phyloP scores from a whole-genome alignment of 2,113 vertebrate genomes.

The Climacteris rufus region DNA sequence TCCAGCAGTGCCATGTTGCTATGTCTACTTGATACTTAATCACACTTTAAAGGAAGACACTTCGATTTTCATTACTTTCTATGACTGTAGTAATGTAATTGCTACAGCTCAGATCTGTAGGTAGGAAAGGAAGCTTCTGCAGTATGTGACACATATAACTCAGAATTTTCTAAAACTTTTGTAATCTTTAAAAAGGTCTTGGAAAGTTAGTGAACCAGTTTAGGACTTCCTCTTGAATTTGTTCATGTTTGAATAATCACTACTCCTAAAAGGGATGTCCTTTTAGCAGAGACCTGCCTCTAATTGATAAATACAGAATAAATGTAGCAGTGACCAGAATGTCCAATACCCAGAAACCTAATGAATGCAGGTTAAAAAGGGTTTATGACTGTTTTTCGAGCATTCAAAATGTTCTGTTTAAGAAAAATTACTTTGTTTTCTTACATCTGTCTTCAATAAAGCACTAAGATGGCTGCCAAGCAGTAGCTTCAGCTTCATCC shows the following conservation, averaged over 20 bases:
- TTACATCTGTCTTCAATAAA: not conserved
- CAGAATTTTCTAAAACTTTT: not conserved
- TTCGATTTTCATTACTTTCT: not conserved
- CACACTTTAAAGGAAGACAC: not conserved
- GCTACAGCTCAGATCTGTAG: not conserved
- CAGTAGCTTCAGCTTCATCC: constrained; percentile 7
- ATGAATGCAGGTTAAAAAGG: not conserved
- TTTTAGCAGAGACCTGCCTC: not conserved
- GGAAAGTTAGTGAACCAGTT: constrained; percentile 2
- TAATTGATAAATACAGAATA: not conserved
- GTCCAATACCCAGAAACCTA: not conserved
- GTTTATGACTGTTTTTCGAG: not conserved
- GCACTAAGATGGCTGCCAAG: constrained; percentile 7
- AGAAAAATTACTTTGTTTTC: not conserved
- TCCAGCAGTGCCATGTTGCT: not conserved
- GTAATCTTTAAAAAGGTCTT: not conserved
- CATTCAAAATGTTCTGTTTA: not conserved
- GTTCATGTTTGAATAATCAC: not conserved
- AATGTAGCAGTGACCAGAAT: not conserved
- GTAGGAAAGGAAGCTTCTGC: not conserved
- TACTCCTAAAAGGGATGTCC: not conserved
- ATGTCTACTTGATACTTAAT: not conserved
- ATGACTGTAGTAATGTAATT: not conserved
- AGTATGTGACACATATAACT: not conserved
- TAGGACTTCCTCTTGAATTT: not conserved